These are phyloP conservation scores for Ectropis crepuscularia DNA, from an alignment of 2,888 invertebrate genomes.

Conservation along the genomic window DNA sequence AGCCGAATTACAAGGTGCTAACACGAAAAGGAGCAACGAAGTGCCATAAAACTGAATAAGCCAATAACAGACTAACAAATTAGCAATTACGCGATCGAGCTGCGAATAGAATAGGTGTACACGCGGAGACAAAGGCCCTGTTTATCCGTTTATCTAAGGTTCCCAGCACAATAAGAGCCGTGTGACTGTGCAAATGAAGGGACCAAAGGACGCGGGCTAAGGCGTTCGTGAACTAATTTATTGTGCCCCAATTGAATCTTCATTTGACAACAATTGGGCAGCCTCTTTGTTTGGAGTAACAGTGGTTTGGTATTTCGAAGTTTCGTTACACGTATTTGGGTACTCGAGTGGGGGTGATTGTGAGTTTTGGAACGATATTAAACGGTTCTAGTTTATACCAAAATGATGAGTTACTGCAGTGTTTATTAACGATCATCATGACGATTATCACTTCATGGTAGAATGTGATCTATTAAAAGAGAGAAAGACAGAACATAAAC, in stretches of 20 bases:
- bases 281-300: slow-evolving; percentile 60
- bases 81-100: slow-evolving; percentile 56
- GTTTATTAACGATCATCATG: too few species aligned
- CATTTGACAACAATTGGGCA: slow-evolving; percentile 79
- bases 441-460: too few species aligned
- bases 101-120: slow-evolving; percentile 49
- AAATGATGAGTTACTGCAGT: too few species aligned
- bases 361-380: not conserved
- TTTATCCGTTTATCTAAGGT: slow-evolving; percentile 55
- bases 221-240: slow-evolving; percentile 59
- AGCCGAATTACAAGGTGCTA: not conserved
- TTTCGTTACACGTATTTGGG: slow-evolving; percentile 21
- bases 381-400: not conserved
- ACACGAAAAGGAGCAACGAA: slow-evolving; percentile 39
- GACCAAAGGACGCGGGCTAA: slow-evolving; percentile 48
- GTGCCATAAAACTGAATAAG: slow-evolving; percentile 38
- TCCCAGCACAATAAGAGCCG: slow-evolving; percentile 49
- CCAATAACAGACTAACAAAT: slow-evolving; percentile 50
- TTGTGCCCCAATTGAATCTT: slow-evolving; percentile 80
- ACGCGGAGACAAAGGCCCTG: slow-evolving; percentile 64
- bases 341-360: slow-evolving; percentile 11
- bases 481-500: too few species aligned
- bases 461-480: too few species aligned
- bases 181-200: slow-evolving; percentile 71
- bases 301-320: slow-evolving; percentile 44